These are phyloP conservation scores for Carcinoscorpius rotundicauda DNA, from an alignment of 1,140 invertebrate species.

Conservation along the genomic window DNA sequence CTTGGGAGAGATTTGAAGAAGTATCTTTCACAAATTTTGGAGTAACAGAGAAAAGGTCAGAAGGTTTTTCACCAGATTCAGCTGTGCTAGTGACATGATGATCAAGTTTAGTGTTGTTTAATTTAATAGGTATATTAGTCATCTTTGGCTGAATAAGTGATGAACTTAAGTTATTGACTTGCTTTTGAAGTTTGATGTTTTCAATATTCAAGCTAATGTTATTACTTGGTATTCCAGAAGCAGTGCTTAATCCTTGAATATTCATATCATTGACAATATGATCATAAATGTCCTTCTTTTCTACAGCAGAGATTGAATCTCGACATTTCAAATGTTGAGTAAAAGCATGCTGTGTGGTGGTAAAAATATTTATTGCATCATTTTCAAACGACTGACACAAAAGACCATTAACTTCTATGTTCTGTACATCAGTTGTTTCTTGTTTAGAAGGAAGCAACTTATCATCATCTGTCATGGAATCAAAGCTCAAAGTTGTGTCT, in stretches of 20 bases:
- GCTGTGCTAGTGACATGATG: not conserved
- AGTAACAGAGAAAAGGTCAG: not conserved
- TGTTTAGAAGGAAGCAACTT: too few relatives aligned
- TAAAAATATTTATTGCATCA: too few relatives aligned
- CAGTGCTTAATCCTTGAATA: conserved; percentile 34
- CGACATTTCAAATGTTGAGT: too few relatives aligned
- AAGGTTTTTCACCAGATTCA: not conserved
- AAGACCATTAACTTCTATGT: too few relatives aligned
- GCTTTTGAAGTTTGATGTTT: conserved; percentile 10
- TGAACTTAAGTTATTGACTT: conserved; percentile 13
- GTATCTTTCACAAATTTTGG: conserved; percentile 52
- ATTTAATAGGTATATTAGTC: conserved; percentile 20
- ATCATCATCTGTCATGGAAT: conserved; percentile 57
- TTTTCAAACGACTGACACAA: too few relatives aligned
- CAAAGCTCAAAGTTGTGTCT: conserved; percentile 49
- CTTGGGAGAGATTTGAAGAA: conserved; percentile 65
- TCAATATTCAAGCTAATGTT: not conserved
- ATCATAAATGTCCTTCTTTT: not conserved
- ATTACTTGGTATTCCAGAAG: conserved; percentile 30
- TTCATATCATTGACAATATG: conserved; percentile 24
- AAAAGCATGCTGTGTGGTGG: too few relatives aligned
- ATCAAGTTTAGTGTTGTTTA: not conserved
- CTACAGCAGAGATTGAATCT: too few relatives aligned
- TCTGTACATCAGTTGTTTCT: too few relatives aligned
- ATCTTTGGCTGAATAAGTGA: not conserved